A percentile compares a stretch with the other conserved stretches of the same genome.
Conservation (phyloP, 2,888 invertebrate genomes). For the Agrochola litura region DNA sequence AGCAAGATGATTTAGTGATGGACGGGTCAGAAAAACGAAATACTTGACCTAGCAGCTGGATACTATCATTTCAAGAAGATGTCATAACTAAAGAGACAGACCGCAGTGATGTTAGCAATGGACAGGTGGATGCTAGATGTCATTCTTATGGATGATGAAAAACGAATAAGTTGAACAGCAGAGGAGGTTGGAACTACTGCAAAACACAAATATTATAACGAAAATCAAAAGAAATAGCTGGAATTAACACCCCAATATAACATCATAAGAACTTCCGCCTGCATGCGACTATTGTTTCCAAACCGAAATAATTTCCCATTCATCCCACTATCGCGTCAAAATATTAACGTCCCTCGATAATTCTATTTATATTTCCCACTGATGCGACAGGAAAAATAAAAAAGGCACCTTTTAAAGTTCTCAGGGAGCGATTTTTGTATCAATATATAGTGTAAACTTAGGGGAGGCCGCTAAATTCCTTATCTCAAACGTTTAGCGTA, state of each 20-base stretch:
- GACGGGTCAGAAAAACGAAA: background rate
- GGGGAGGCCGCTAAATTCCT: slow-evolving; percentile 88
- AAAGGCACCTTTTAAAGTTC: slow-evolving; percentile 76
- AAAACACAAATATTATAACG: background rate
- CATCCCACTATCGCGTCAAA: slow-evolving; percentile 61
- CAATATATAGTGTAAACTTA: slow-evolving; percentile 83
- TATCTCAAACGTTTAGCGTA: slow-evolving; percentile 85
- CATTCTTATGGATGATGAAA: background rate
- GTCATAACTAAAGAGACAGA: background rate
- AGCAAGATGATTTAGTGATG: background rate
- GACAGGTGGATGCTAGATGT: background rate
- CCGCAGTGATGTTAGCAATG: background rate
- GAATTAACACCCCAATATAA: slow-evolving; percentile 38
- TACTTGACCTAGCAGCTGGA: background rate
- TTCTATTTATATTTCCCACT: slow-evolving; percentile 87
- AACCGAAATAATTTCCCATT: slow-evolving; percentile 52
- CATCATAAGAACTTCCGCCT: slow-evolving; percentile 16
- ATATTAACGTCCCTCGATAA: slow-evolving; percentile 77
- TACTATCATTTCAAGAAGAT: background rate
- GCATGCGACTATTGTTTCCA: slow-evolving; percentile 37
- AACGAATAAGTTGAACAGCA: background rate
- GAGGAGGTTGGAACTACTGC: background rate
- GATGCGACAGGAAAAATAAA: slow-evolving; percentile 75
- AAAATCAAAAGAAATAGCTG: background rate
- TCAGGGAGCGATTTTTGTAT: slow-evolving; percentile 80